Conservation (phyloP, 35 echinoderm and acorn worm species). For the Apostichopus californicus region DNA sequence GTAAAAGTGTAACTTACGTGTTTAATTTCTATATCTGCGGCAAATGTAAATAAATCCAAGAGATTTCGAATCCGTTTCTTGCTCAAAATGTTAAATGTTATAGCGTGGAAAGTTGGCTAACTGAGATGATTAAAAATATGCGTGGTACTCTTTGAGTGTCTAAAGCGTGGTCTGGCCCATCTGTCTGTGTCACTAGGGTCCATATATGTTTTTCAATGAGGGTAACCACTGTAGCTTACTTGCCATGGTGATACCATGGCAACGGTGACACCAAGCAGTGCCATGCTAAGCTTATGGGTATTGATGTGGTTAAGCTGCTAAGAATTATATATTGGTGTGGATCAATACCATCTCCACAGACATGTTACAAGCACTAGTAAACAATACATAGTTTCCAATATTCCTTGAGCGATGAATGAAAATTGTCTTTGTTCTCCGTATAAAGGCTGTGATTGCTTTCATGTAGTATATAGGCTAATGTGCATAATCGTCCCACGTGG, state of each 20-base stretch:
- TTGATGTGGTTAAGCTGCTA: neutral
- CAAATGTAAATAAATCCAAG: no score
- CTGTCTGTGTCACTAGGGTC: neutral
- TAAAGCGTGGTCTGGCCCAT: neutral
- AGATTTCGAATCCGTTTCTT: no score
- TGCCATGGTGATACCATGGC: neutral
- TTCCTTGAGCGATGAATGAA: no score
- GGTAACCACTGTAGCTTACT: neutral
- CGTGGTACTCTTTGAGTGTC: neutral
- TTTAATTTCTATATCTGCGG: no score
- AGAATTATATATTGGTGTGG: neutral
- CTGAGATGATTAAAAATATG: no score
- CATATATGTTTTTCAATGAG: neutral
- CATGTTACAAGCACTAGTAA: neutral
- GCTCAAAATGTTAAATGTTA: no score
- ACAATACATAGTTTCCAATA: neutral
- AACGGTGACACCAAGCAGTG: neutral
- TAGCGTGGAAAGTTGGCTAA: no score
- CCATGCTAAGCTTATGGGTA: neutral
- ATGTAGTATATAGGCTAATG: no score
- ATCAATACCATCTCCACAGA: neutral
- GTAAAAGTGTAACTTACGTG: no score
- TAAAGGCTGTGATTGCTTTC: no score
- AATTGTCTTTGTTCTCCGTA: no score
- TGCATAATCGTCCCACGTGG: neutral